Evolutionary conservation across 2,113 vertebrate genomes (phyloP).

Genomic region (Vireo altiloquus): DNA sequence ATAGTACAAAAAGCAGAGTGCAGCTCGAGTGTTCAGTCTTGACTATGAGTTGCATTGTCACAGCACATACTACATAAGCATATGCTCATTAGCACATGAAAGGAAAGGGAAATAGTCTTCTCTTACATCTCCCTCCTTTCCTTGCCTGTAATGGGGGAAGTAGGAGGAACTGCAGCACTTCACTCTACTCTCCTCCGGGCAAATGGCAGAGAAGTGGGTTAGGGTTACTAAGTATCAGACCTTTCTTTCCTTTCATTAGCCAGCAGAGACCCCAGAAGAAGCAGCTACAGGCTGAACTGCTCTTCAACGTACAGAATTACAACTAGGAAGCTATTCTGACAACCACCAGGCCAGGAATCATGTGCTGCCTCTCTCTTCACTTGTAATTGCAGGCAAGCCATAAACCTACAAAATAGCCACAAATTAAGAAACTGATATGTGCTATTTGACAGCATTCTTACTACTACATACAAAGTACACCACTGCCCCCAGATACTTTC

Average conservation of each 20-base stretch:
- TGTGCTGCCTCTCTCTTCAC: neutral
- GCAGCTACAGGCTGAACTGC: neutral
- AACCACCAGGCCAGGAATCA: neutral
- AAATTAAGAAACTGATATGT: neutral
- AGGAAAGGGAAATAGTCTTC: neutral
- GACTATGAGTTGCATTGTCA: neutral
- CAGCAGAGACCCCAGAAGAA: neutral
- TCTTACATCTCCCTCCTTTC: neutral
- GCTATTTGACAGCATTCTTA: neutral
- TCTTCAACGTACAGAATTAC: neutral
- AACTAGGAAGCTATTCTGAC: neutral
- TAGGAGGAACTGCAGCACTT: neutral
- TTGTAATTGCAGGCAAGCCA: neutral
- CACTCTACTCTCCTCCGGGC: neutral
- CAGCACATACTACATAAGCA: neutral
- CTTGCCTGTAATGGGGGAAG: neutral
- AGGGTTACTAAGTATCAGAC: neutral
- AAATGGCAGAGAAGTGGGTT: neutral
- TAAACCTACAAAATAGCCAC: neutral
- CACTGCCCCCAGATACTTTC: neutral
- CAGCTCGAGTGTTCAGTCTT: neutral
- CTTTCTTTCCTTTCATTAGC: neutral
- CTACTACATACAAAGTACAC: neutral
- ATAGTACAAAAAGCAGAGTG: neutral
- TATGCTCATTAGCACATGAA: neutral